phyloP scores from a whole-genome alignment of 30 jellyfish, hydroid and myxozoan genomes.

The Turritopsis dohrnii region DNA sequence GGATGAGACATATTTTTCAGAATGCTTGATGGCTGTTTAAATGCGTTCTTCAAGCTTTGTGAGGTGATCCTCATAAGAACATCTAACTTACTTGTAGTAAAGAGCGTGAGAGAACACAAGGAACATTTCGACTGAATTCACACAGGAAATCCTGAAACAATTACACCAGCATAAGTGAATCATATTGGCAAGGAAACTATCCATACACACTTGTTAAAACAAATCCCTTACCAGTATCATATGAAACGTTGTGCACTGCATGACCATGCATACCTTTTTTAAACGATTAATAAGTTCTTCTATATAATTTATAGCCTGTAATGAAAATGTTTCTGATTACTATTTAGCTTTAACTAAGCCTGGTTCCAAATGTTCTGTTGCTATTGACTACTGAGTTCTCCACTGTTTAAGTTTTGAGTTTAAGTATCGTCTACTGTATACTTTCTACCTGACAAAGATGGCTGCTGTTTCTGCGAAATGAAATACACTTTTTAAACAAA shows the following conservation, averaged over 20 bases:
- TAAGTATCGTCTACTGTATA: no score
- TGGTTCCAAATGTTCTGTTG: background rate
- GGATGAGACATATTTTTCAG: no score
- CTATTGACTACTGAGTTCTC: no score
- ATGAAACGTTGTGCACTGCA: slow-evolving; percentile 57
- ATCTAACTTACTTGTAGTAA: slow-evolving; percentile 50
- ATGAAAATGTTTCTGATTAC: background rate
- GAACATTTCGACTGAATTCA: slow-evolving; percentile 58
- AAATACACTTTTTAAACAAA: no score
- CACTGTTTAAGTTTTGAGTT: no score
- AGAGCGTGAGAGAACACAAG: slow-evolving; percentile 89
- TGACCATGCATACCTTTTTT: slow-evolving; percentile 27
- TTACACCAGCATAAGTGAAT: background rate
- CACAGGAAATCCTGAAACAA: slow-evolving; percentile 37
- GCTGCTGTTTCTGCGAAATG: no score
- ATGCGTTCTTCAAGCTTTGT: no score
- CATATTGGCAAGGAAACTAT: background rate
- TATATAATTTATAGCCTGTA: slow-evolving; percentile 37
- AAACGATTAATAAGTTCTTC: slow-evolving; percentile 33
- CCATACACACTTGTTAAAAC: no score
- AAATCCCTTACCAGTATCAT: slow-evolving; percentile 31
- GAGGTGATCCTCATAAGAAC: no score
- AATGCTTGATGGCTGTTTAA: no score
- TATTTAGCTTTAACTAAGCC: background rate
- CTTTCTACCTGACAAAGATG: no score